phyloP scores from a whole-genome alignment of 2,888 invertebrate species.

The Graphium colonna region DNA sequence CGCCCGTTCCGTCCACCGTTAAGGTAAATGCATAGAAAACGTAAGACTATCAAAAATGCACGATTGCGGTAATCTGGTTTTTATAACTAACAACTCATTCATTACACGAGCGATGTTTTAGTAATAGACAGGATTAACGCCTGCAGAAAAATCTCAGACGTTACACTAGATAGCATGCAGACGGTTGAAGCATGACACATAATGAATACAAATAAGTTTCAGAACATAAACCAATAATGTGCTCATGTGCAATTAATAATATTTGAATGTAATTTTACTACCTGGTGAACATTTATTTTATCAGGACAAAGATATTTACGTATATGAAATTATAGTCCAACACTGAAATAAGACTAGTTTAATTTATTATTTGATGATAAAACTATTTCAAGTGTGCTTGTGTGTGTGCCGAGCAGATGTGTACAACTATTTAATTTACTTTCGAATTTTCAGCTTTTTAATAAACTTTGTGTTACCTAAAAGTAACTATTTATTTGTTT shows the following conservation, averaged over 20 bases:
- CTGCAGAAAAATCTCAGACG: neutral
- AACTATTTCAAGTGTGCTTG: no score
- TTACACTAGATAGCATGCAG: slow-evolving; percentile 2
- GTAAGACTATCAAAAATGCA: no score
- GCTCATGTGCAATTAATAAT: neutral
- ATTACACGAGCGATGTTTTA: slow-evolving; percentile 3
- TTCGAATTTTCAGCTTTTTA: no score
- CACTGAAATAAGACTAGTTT: neutral
- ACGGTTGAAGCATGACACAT: neutral
- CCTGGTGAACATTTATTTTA: neutral
- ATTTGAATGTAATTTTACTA: neutral
- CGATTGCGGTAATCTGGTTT: slow-evolving; percentile 2
- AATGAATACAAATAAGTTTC: neutral
- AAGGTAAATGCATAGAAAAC: no score
- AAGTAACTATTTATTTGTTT: no score
- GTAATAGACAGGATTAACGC: slow-evolving; percentile 1
- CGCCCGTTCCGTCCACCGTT: no score
- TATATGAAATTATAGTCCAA: neutral
- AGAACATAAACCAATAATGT: neutral
- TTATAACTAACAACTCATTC: slow-evolving; percentile 20
- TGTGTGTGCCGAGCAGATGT: no score
- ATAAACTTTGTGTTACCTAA: no score
- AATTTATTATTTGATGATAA: neutral
- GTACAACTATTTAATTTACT: no score
- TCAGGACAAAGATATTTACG: neutral